Conservation (phyloP, 2,113 vertebrate species). For the Anser cygnoides region DNA sequence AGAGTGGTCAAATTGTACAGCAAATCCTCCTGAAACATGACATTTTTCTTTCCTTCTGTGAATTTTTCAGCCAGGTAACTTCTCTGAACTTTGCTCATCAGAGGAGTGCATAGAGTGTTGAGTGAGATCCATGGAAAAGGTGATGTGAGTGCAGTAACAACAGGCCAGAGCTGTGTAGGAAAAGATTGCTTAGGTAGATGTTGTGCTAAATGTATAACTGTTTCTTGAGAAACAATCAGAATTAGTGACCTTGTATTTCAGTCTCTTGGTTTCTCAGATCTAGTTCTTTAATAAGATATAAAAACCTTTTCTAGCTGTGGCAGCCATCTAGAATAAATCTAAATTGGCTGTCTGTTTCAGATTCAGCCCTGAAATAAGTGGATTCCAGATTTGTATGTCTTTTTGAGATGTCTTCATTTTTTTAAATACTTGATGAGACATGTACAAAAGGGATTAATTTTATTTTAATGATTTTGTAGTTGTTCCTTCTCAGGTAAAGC, state of each 20-base stretch:
- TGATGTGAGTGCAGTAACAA: not conserved
- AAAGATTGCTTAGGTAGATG: not conserved
- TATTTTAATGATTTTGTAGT: not conserved
- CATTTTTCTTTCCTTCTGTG: not conserved
- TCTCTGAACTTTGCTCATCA: not conserved
- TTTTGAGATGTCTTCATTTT: not conserved
- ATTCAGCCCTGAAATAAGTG: not conserved
- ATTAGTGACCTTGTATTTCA: not conserved
- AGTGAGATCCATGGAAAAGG: not conserved
- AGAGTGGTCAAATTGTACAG: not conserved
- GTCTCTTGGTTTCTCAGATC: not conserved
- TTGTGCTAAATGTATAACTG: not conserved
- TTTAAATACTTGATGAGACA: not conserved
- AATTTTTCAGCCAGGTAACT: not conserved
- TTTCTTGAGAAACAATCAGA: not conserved
- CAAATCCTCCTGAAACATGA: not conserved
- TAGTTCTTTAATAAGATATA: not conserved
- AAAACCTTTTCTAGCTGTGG: not conserved
- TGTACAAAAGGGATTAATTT: not conserved
- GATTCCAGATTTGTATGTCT: not conserved
- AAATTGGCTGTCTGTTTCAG: not conserved
- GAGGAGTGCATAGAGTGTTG: not conserved
- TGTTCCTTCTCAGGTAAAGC: not conserved
- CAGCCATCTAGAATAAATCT: not conserved
- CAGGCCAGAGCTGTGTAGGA: not conserved